Evolutionary conservation across 2,113 vertebrate genomes (phyloP).

Genomic region (Otis tarda): DNA sequence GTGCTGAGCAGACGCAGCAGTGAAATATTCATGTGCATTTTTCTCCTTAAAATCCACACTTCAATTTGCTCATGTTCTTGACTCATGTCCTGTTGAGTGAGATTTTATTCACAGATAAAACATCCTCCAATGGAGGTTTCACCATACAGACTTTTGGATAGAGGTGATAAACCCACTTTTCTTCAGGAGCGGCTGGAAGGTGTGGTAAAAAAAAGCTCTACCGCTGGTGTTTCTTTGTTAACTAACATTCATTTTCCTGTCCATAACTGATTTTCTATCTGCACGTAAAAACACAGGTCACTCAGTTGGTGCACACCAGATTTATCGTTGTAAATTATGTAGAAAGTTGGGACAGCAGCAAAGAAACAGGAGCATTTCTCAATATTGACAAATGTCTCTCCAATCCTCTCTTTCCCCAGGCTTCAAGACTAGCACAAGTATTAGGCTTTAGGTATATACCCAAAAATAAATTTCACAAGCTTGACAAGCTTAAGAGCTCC

Average conservation of each 20-base stretch:
- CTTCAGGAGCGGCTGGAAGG: background rate
- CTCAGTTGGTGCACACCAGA: background rate
- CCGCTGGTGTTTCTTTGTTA: background rate
- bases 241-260: background rate
- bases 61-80: background rate
- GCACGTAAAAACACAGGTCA: background rate
- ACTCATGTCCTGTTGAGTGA: background rate
- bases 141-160: background rate
- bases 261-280: background rate
- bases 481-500: background rate
- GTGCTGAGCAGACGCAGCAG: background rate
- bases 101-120: background rate
- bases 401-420: background rate
- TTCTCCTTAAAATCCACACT: background rate
- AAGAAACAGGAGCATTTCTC: background rate
- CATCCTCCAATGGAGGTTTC: background rate
- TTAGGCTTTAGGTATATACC: background rate
- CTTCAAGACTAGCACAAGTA: background rate
- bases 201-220: background rate
- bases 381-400: background rate
- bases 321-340: background rate
- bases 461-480: background rate
- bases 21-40: background rate
- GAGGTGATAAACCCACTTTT: background rate
- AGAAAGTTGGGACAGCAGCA: background rate